Percentiles rank a stretch among this genome's conserved stretches.
These are phyloP conservation scores for Stercorarius parasiticus DNA, from an alignment of 2,113 vertebrate genomes.

Conservation along the genomic window DNA sequence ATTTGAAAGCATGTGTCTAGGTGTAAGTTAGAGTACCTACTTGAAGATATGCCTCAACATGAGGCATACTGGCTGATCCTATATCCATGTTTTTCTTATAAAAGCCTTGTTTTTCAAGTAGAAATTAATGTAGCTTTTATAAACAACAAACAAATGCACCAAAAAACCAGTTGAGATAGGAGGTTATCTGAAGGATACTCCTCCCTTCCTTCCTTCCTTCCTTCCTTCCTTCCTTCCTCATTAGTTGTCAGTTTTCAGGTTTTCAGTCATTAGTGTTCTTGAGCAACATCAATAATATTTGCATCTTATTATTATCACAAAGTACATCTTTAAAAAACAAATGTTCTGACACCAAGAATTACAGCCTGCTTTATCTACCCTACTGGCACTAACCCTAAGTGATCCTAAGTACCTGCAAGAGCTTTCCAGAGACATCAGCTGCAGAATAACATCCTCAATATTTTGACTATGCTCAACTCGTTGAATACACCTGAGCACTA, in stretches of 20 bases:
- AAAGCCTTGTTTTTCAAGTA: not conserved
- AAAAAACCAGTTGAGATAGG: not conserved
- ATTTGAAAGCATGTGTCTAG: not conserved
- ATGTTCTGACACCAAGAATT: not conserved
- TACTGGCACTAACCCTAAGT: not conserved
- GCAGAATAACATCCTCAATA: not conserved
- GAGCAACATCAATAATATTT: not conserved
- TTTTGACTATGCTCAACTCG: not conserved
- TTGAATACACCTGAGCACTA: conserved; percentile 9
- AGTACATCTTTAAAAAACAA: not conserved
- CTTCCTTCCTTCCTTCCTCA: not conserved
- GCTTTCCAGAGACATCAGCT: not conserved
- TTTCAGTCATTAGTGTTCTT: not conserved
- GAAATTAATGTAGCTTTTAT: not conserved
- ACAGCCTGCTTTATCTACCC: not conserved
- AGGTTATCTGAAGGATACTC: not conserved
- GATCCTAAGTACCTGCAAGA: not conserved
- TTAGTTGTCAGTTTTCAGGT: not conserved
- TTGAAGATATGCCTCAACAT: not conserved
- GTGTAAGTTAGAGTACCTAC: not conserved
- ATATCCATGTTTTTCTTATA: not conserved
- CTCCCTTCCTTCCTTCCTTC: not conserved
- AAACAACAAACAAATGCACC: not conserved
- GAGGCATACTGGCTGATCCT: fast-evolving
- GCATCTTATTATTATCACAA: not conserved